Percentiles rank a stretch among this genome's conserved stretches.
Evolutionary conservation across 2,113 vertebrate genomes (phyloP).

Genomic region (Climacteris rufus): DNA sequence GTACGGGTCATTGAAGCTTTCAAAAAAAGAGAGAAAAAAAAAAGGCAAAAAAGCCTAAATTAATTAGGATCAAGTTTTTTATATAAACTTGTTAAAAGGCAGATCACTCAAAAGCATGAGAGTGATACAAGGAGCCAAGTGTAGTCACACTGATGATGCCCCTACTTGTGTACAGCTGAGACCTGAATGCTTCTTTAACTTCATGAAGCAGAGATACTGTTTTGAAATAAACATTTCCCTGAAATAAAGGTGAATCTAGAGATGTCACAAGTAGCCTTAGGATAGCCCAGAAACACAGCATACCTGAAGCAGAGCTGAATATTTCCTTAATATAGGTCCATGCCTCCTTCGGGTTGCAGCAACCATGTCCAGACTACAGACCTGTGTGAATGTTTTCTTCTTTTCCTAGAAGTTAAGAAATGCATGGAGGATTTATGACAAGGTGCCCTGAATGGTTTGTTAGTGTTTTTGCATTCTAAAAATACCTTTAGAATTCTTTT

Average conservation of each 20-base stretch:
- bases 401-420: background rate
- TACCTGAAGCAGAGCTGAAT: background rate
- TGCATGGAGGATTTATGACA: background rate
- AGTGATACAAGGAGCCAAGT: background rate
- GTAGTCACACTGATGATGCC: background rate
- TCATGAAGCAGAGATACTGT: background rate
- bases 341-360: background rate
- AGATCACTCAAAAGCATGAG: background rate
- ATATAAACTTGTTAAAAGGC: background rate
- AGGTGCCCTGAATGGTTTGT: background rate
- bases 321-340: background rate
- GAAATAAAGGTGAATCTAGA: background rate
- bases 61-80: background rate
- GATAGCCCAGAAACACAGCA: no score
- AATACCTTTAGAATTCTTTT: conserved; percentile 48
- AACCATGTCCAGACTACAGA: background rate
- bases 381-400: fast-evolving
- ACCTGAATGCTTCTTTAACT: background rate
- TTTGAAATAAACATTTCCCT: background rate
- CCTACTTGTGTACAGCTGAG: background rate
- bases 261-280: background rate
- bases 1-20: background rate
- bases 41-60: background rate
- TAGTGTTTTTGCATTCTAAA: conserved; percentile 45
- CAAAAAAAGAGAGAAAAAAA: background rate